These are phyloP conservation scores for Madoqua kirkii DNA, from an alignment of 2,113 vertebrate species.

Conservation along the genomic window DNA sequence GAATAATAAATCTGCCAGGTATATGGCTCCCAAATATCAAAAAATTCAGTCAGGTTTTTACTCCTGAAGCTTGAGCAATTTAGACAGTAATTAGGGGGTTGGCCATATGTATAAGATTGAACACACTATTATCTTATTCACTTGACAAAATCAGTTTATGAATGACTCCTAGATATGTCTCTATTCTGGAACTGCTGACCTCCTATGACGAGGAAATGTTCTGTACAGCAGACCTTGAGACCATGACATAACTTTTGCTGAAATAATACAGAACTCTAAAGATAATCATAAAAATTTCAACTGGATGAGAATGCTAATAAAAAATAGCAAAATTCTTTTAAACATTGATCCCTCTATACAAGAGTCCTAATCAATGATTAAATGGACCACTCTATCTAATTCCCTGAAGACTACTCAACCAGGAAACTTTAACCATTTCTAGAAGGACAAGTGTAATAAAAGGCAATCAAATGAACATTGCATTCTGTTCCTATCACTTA, in stretches of 20 bases:
- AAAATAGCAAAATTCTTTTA: not conserved
- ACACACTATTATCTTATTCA: constrained; percentile 55
- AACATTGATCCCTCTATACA: not conserved
- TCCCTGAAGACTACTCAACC: not conserved
- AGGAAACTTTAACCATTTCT: not conserved
- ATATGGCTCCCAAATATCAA: not conserved
- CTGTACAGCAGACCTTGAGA: not conserved
- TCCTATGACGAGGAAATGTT: not conserved
- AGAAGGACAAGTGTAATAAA: not conserved
- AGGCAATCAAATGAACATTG: not conserved
- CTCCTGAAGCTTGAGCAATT: constrained; percentile 39
- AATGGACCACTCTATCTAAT: constrained; percentile 10
- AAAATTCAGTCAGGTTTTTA: not conserved
- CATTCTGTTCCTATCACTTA: not conserved
- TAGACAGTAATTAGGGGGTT: constrained; percentile 59
- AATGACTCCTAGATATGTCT: constrained; percentile 56
- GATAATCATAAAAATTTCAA: not conserved
- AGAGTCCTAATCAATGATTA: constrained; percentile 38
- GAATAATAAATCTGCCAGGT: not conserved
- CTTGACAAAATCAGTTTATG: constrained; percentile 47
- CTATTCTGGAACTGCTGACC: not conserved
- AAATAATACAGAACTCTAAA: not conserved
- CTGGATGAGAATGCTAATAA: not conserved
- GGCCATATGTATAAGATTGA: constrained; percentile 46
- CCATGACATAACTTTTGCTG: not conserved